Base-by-base conservation (phyloP, 2,797 vertebrate genomes). In the Acrossocheilus wenchowensis region DNA sequence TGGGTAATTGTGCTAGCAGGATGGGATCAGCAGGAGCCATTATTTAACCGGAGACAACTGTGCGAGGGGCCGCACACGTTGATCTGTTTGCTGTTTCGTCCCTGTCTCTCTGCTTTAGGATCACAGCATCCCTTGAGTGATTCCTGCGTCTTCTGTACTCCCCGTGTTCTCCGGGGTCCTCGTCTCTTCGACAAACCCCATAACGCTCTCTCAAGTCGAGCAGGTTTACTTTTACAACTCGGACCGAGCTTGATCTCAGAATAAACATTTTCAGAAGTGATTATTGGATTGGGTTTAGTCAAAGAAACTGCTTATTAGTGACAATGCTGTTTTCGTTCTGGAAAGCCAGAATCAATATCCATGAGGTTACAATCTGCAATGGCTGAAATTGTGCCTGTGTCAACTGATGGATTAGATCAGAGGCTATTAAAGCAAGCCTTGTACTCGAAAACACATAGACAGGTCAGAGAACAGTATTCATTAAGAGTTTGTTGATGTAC, bases 1-100 rank as follows among this genome's bases (percentile, higher is more conserved):
- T 81, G 84, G 90, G 88, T 92, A 92, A 92, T 93, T 93, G 92
- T 87, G 86, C 90, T 91, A 88, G 89, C 90, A 92, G 89, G 90
- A 90, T 90, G 89, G 89, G 88, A 91, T 92, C 90, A 91, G 91
- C 90, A 90, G 90, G 91, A 90, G 89, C 89, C 91, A 90, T 92
- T 90, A 93, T 91, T 92, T 90, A 89, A 90, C 88, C 88, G 87
- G 88, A 90, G 89, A 91, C 91, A 91, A 89, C 89, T 90, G 87
- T 83, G 87, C 86, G 84, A 89, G 87, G 87, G 88, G 84, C 73
- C 85, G 81, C 82, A 78, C 82, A 82, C 86, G 87, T 89, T 90
- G 92, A 90, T 90, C 90, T 91, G 90, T 89, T 90, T 90, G 88
- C 89, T 87, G 89, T 89, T 91, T 88, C 88, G 77, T 90, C 87